These are phyloP conservation scores for Zeuzera pyrina DNA, from an alignment of 2,888 invertebrate genomes.

Conservation along the genomic window DNA sequence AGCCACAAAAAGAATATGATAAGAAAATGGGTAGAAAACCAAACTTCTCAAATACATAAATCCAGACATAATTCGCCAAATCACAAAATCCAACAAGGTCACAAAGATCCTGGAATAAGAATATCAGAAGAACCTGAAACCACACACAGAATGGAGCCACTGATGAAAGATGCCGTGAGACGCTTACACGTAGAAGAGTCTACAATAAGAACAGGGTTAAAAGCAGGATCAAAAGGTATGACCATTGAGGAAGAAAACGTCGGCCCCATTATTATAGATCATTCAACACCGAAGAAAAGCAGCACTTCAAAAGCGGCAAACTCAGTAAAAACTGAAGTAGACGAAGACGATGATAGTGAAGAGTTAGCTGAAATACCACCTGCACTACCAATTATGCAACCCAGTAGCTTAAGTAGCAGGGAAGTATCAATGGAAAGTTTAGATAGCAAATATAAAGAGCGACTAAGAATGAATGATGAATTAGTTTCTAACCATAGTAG, in stretches of 20 bases:
- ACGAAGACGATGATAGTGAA: slow-evolving; percentile 85
- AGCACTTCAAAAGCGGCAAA: slow-evolving; percentile 33
- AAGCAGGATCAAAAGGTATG: slow-evolving; percentile 64
- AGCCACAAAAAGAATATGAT: slow-evolving; percentile 95
- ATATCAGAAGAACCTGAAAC: slow-evolving; percentile 35
- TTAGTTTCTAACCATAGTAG: slow-evolving; percentile 70
- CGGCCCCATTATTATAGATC: slow-evolving; percentile 48
- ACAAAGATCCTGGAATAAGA: slow-evolving; percentile 39
- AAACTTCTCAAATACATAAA: slow-evolving; percentile 86
- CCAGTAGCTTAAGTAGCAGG: slow-evolving; percentile 79
- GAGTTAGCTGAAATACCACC: slow-evolving; percentile 86
- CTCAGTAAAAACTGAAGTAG: slow-evolving; percentile 60
- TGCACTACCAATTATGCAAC: slow-evolving; percentile 84
- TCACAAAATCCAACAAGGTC: slow-evolving; percentile 37
- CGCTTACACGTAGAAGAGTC: slow-evolving; percentile 74
- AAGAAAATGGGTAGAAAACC: slow-evolving; percentile 93
- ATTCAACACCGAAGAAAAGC: slow-evolving; percentile 27
- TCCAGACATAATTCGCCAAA: slow-evolving; percentile 72
- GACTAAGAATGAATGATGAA: slow-evolving; percentile 75
- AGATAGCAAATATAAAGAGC: slow-evolving; percentile 82
- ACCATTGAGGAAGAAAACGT: slow-evolving; percentile 65
- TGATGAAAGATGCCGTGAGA: slow-evolving; percentile 67
- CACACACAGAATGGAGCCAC: slow-evolving; percentile 56
- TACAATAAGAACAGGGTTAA: slow-evolving; percentile 74
- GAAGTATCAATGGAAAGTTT: slow-evolving; percentile 89